These are phyloP conservation scores for Oreohelix idahoensis DNA, from an alignment of 1,140 invertebrate genomes.

Conservation along the genomic window DNA sequence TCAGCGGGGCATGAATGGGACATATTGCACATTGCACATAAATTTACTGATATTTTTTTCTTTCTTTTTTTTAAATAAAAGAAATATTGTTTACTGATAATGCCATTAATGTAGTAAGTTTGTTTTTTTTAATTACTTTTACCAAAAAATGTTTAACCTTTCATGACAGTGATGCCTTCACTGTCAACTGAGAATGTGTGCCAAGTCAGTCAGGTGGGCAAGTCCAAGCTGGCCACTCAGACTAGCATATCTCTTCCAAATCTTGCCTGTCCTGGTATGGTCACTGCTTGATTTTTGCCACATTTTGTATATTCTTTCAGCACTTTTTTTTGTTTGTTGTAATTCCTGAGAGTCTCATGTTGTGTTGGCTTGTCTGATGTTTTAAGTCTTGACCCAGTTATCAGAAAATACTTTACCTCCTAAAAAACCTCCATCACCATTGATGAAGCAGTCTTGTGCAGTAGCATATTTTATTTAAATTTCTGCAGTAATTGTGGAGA, in stretches of 20 bases:
- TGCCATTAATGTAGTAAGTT: too few relatives aligned
- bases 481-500: too few relatives aligned
- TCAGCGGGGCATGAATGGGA: too few relatives aligned
- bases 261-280: slow-evolving; percentile 35
- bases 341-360: too few relatives aligned
- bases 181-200: slow-evolving; percentile 37
- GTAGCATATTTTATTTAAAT: too few relatives aligned
- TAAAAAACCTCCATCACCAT: too few relatives aligned
- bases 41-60: too few relatives aligned
- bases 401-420: too few relatives aligned
- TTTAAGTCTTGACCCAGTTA: too few relatives aligned
- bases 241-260: slow-evolving; percentile 42
- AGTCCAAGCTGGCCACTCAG: slow-evolving; percentile 1
- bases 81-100: background rate
- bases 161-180: slow-evolving; percentile 24
- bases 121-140: background rate
- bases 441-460: too few relatives aligned
- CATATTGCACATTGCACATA: too few relatives aligned
- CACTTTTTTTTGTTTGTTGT: background rate
- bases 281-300: background rate
- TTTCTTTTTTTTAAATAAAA: background rate
- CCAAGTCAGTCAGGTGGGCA: background rate
- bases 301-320: background rate
- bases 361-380: too few relatives aligned
- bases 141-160: background rate